Base-by-base conservation (phyloP, 1,140 invertebrate genomes). In the Thaumetopoea pityocampa region DNA sequence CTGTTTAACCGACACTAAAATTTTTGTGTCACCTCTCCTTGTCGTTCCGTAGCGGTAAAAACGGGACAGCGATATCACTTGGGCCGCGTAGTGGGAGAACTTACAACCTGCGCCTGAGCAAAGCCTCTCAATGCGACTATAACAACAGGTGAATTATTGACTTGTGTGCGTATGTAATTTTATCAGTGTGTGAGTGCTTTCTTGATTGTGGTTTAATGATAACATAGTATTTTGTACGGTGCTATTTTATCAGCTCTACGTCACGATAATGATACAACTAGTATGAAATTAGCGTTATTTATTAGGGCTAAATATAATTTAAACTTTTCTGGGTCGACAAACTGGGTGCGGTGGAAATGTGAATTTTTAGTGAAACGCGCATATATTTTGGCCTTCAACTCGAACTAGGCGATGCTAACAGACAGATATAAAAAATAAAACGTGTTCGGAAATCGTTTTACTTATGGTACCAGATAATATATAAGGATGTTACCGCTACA, bases 101-200 rank as follows among this genome's bases (percentile, higher is more conserved):
- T 59, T 62, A 69, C 63, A 78, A 77, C 73, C 68, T 79, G 76
- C 72, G 72, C 55, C 48, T 30, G 68, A 47, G 67, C 63, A 65
- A 64, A 81, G 74, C 72, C 74, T 82, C 60, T 65, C 38, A 53
- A 72, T 66, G 76, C 63, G 71, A 59, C 59, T 53, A 68, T 64
- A 70, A 51, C 56, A 68, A 82, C 78, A 82, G 76, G 78, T 82
- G 78, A 74, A 82, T 77, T 62, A 33, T 67, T 40, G 50, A 27
- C 29, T 14, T 70, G 76, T 82, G 69, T 76, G 76, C 51, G 68
- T 74, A 44, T 49, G 46, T 66, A 30, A 49, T 48, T 65, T 61
- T 67, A 66, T 51, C 64, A 51, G 36, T 15, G 46, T 59, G 41
- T 67, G 65, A 62, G 64, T 76, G 61, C 65, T 64, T 69, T 71